These are phyloP conservation scores for Hyposoter dolosus DNA, from an alignment of 2,888 invertebrate genomes.

Conservation along the genomic window DNA sequence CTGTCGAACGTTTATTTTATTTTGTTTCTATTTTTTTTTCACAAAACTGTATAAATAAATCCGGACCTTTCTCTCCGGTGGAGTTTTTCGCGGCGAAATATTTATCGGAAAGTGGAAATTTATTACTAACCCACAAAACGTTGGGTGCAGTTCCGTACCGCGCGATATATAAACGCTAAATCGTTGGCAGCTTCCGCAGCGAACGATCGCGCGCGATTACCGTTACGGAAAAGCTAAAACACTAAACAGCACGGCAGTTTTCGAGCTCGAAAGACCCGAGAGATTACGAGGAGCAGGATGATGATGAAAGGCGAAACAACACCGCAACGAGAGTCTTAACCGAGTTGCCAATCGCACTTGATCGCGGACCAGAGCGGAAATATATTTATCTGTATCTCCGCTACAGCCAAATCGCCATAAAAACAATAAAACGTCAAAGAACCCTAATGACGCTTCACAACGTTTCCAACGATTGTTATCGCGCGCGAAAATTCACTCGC, in stretches of 20 bases:
- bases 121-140: not conserved
- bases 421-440: slow-evolving; percentile 29
- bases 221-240: slow-evolving; percentile 52
- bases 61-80: not conserved
- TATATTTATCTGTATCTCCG: slow-evolving; percentile 1
- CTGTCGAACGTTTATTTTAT: not conserved
- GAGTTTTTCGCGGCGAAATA: not conserved
- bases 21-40: not conserved
- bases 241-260: slow-evolving; percentile 2
- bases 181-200: slow-evolving; percentile 46
- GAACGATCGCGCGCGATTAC: slow-evolving; percentile 35
- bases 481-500: slow-evolving; percentile 19
- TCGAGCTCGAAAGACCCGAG: slow-evolving; percentile 29
- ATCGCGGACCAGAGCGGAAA: not conserved
- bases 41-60: not conserved
- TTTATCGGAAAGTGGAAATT: slow-evolving; percentile 11
- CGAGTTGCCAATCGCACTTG: slow-evolving; percentile 38
- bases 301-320: slow-evolving; percentile 37
- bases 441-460: slow-evolving; percentile 37
- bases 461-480: slow-evolving; percentile 30
- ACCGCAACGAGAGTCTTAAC: slow-evolving; percentile 29
- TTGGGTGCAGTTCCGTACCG: not conserved
- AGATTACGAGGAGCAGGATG: slow-evolving; percentile 11
- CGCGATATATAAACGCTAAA: slow-evolving; percentile 26
- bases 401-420: not conserved